Conservation (phyloP, 2,113 vertebrate species). For the Malaclemys terrapin region DNA sequence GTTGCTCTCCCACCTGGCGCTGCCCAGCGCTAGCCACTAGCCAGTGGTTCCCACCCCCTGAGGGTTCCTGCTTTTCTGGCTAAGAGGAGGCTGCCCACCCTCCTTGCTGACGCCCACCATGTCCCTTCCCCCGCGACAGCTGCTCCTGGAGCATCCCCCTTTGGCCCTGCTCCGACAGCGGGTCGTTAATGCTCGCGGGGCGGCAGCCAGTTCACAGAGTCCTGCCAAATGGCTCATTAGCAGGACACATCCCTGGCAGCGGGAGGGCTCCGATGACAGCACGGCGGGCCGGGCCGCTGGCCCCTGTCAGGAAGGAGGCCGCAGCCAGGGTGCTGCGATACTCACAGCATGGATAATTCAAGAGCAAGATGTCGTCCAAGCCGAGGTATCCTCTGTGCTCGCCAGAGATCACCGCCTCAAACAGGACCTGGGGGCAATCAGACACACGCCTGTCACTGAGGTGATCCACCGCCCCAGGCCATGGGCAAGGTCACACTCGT, state of each 20-base stretch:
- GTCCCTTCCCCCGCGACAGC: not conserved
- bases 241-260: not conserved
- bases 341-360: constrained; percentile 98
- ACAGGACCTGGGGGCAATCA: constrained; percentile 85
- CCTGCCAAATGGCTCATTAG: not conserved
- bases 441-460: not conserved
- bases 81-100: not conserved
- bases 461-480: not conserved
- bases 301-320: not conserved
- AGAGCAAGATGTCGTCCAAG: constrained; percentile 94
- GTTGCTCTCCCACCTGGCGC: not conserved
- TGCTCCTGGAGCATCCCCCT: not conserved
- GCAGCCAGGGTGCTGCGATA: constrained; percentile 7
- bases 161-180: not conserved
- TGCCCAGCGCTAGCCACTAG: no score
- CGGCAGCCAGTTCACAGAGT: not conserved
- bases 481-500: no score
- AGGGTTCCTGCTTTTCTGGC: not conserved
- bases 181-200: not conserved
- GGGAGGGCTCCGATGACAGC: no score
- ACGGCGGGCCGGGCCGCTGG: not conserved
- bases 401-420: constrained; percentile 92
- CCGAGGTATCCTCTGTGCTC: constrained; percentile 92
- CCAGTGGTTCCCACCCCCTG: not conserved
- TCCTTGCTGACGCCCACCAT: not conserved